Percentiles rank a stretch among this genome's conserved stretches.
phyloP scores from a whole-genome alignment of 2,888 invertebrate genomes.

The Unio pictorum region DNA sequence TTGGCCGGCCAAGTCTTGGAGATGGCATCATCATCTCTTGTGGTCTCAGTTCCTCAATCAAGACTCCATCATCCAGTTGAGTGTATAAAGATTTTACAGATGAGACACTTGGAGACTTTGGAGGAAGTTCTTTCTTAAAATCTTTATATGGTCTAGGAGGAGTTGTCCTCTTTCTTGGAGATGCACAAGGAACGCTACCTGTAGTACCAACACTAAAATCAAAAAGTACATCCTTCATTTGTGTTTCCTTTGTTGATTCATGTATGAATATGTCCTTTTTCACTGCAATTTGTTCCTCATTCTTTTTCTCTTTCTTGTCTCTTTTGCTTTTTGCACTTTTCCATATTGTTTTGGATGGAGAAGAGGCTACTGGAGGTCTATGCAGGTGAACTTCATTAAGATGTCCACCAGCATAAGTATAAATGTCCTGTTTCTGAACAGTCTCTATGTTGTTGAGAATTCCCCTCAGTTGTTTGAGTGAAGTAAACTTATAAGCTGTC shows the following conservation, averaged over 20 bases:
- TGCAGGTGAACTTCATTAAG: conserved; percentile 63
- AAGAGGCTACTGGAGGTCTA: conserved; percentile 25
- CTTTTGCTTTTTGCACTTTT: conserved; percentile 2
- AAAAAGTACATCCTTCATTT: conserved; percentile 58
- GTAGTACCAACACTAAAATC: conserved; percentile 64
- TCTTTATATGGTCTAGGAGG: conserved; percentile 22
- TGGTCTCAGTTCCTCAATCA: conserved; percentile 59
- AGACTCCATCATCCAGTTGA: conserved; percentile 57
- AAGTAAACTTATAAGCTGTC: conserved; percentile 59
- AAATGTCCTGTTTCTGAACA: conserved; percentile 63
- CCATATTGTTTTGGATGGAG: conserved; percentile 45
- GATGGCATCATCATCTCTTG: conserved; percentile 53
- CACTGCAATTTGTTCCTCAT: conserved; percentile 7
- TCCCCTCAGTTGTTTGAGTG: conserved; percentile 52
- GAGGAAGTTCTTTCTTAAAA: conserved; percentile 21
- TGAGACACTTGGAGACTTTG: conserved; percentile 24
- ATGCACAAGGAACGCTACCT: conserved; percentile 49
- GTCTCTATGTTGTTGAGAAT: conserved; percentile 59
- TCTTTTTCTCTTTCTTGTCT: too few relatives aligned
- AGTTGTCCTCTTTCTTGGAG: conserved; percentile 14
- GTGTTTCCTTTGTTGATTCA: conserved; percentile 12
- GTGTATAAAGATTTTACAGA: conserved; percentile 50
- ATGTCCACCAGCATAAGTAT: conserved; percentile 63
- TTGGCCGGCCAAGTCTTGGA: conserved; percentile 14
- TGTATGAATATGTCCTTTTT: conserved; percentile 22